These are phyloP conservation scores for Atta cephalotes DNA, from an alignment of 1,140 invertebrate genomes.

Conservation along the genomic window DNA sequence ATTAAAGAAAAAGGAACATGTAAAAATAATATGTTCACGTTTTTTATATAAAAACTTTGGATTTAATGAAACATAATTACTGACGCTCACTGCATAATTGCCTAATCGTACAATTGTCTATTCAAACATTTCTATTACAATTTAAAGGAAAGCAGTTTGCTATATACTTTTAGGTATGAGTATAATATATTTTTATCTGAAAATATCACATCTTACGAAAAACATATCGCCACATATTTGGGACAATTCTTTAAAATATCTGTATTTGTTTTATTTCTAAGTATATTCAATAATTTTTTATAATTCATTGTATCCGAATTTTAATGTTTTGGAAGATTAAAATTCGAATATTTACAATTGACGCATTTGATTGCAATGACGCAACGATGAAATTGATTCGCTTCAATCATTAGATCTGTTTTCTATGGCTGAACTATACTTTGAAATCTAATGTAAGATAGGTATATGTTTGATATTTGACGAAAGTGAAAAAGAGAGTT, in stretches of 20 bases:
- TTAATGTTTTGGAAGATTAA: background rate
- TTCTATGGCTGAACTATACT: no score
- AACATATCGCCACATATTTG: slow-evolving; percentile 5
- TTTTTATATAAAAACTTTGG: slow-evolving; percentile 11
- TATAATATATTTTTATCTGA: slow-evolving; percentile 51
- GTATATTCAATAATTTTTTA: slow-evolving; percentile 2
- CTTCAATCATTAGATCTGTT: background rate
- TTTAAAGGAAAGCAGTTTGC: slow-evolving; percentile 16
- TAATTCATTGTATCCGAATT: background rate
- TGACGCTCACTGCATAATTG: slow-evolving; percentile 14
- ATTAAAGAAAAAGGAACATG: background rate
- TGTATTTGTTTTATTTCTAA: slow-evolving; percentile 14
- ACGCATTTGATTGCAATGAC: background rate
- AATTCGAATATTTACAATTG: background rate
- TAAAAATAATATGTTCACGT: background rate
- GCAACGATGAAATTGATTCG: slow-evolving; percentile 5
- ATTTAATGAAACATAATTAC: background rate
- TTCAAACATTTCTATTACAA: background rate
- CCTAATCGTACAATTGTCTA: slow-evolving; percentile 35
- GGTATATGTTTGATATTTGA: no score
- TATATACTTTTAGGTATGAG: slow-evolving; percentile 39
- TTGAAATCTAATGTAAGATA: no score
- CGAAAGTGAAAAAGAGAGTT: no score
- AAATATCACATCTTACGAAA: slow-evolving; percentile 2
- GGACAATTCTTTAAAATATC: slow-evolving; percentile 3